Evolutionary conservation across 2,113 vertebrate species (phyloP).

Genomic region (Macquaria ambigua): DNA sequence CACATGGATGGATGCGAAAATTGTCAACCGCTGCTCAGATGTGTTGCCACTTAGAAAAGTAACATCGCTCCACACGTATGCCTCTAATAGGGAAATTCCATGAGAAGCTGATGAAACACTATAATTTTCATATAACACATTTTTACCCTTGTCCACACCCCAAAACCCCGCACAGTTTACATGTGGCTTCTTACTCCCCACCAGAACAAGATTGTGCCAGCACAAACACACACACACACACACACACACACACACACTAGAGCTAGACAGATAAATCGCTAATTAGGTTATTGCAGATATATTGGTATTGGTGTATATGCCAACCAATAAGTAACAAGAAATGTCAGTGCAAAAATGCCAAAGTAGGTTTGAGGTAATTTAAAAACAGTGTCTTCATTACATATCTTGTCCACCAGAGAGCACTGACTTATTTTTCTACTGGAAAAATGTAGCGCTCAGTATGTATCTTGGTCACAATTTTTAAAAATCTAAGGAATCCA

Average conservation of each 20-base stretch:
- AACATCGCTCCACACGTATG: background rate
- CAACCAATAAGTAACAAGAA: background rate
- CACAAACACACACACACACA: background rate
- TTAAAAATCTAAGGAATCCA: background rate
- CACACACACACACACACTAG: background rate
- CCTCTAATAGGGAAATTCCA: background rate
- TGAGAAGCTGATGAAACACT: background rate
- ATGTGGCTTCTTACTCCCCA: background rate
- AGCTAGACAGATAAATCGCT: background rate
- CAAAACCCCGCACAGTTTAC: background rate
- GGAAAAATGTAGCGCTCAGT: background rate
- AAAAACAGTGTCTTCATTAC: background rate
- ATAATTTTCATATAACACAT: background rate
- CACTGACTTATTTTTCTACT: background rate
- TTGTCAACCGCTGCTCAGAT: background rate
- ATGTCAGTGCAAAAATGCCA: background rate
- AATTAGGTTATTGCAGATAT: background rate
- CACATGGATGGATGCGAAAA: constrained; percentile 9
- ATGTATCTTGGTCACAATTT: background rate
- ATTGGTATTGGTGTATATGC: background rate
- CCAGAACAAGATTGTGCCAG: background rate
- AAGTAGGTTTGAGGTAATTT: background rate
- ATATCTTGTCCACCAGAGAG: constrained; percentile 1
- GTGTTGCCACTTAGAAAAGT: background rate
- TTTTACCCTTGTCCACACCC: background rate